These are phyloP conservation scores for Cyanoramphus novaezelandiae DNA, from an alignment of 2,113 vertebrate genomes.

Conservation along the genomic window DNA sequence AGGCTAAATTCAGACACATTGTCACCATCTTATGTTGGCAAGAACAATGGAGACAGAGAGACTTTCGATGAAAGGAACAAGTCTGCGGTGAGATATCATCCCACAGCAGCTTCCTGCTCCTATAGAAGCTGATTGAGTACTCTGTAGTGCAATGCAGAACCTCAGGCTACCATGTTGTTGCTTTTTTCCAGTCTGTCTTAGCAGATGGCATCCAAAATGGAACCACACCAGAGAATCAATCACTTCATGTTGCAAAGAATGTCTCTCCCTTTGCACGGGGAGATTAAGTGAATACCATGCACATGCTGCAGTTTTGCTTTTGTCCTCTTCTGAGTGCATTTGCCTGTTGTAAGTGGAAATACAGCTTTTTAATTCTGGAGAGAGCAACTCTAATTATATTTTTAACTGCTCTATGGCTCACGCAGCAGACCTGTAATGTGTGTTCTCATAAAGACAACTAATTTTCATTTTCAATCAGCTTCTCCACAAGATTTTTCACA, in stretches of 20 bases:
- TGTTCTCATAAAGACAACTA: constrained; percentile 57
- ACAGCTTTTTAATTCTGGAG: constrained; percentile 4
- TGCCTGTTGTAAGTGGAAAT: background rate
- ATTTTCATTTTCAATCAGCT: constrained; percentile 77
- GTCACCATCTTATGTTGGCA: background rate
- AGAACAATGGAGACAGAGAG: background rate
- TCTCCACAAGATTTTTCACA: constrained; percentile 75
- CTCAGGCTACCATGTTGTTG: fast-evolving
- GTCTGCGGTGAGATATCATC: background rate
- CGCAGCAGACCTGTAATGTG: background rate
- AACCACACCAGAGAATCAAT: background rate
- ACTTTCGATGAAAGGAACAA: background rate
- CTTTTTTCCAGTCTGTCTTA: background rate
- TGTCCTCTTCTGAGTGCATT: background rate
- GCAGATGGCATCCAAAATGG: background rate
- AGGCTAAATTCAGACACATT: background rate
- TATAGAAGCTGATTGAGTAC: background rate
- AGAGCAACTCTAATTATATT: constrained; percentile 25
- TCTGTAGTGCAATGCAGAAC: background rate
- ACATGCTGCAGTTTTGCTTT: background rate
- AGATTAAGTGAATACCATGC: background rate
- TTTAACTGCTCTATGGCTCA: constrained; percentile 51
- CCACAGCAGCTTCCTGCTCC: fast-evolving
- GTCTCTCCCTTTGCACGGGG: background rate
- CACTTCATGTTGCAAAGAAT: background rate